Base-by-base conservation (phyloP, 2,797 vertebrate genomes). In the Diceros bicornis region DNA sequence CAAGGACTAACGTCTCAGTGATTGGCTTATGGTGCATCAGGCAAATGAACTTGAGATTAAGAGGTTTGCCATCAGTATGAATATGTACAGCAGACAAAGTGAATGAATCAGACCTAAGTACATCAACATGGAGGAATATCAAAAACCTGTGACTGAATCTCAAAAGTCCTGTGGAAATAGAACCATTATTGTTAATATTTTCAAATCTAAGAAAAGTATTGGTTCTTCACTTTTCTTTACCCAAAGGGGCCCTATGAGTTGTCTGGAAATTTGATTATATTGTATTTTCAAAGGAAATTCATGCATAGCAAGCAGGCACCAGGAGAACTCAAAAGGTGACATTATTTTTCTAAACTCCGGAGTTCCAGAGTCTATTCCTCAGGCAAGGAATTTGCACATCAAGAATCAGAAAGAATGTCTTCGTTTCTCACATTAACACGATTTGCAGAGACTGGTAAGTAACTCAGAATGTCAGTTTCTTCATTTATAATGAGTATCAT, bases 311-410 rank as follows among this genome's bases (percentile, higher is more conserved):
- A 27, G 20, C 16, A 75, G 41, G 6, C n/a, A 74, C 23, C 32
- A 44, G 34, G 55, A 95, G 72, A 81, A 90, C 66, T 86, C n/a
- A 74, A 95, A 95, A 17, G 27, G 10, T 64, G n/a, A 21, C 11
- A 44, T 69, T 75, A 66, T 81, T 90, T 61, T 86, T 50, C n/a
- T 61, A 92, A 78, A 41, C 27, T 84, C 32, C 44, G 52, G 68
- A 44, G 18, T 81, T 41, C 25, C 34, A 17, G 50, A 29, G 4
- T 89, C 47, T 83, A n/a, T 41, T 84, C 41, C 27, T 93, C 10
- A 78, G 83, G 44, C 29, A 37, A 47, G 14, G 59, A 25, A 85
- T 59, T 92, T n/a, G 2, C 34, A 44, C 34, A 32, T 93, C 23
- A 93, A 81, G n/a, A 91, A 44, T 17, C 11, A 29, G 79, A 92